These are phyloP conservation scores for Paralichthys olivaceus DNA, from an alignment of 2,113 vertebrate genomes.

Conservation along the genomic window DNA sequence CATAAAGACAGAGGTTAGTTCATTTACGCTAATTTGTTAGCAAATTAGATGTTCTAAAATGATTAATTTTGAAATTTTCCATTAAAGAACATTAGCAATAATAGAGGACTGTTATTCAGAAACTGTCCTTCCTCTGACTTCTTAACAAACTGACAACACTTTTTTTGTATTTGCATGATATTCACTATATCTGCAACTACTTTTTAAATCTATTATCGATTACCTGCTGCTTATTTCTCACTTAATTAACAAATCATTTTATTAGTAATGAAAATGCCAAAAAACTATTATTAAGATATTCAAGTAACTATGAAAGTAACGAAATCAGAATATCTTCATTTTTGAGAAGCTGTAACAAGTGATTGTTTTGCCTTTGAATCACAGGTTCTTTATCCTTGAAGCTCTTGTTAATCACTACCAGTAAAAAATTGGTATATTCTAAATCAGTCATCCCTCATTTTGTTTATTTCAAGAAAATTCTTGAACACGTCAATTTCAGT, in stretches of 20 bases:
- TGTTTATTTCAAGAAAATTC: not conserved
- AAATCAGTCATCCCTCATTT: not conserved
- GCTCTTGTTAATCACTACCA: not conserved
- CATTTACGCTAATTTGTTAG: conserved; percentile 70
- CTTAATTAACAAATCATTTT: not conserved
- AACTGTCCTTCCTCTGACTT: conserved; percentile 48
- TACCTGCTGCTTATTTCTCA: not conserved
- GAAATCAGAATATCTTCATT: not conserved
- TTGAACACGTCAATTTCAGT: not conserved
- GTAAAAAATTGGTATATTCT: too few relatives aligned
- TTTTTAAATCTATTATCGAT: not conserved
- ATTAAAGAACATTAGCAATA: conserved; percentile 63
- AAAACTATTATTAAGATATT: not conserved
- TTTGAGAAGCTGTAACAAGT: not conserved
- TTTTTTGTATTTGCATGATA: conserved; percentile 12
- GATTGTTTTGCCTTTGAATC: not conserved
- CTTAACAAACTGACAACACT: conserved; percentile 2
- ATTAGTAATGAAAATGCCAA: not conserved
- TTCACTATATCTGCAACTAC: not conserved
- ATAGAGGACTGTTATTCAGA: conserved; percentile 55
- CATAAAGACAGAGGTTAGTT: conserved; percentile 60
- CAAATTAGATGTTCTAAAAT: conserved; percentile 67
- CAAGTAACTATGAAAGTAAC: not conserved
- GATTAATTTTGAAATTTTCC: conserved; percentile 64
- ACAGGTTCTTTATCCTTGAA: not conserved